Evolutionary conservation across 2,797 vertebrate genomes (phyloP).

Genomic region (Petrocephalus schoutedeni): DNA sequence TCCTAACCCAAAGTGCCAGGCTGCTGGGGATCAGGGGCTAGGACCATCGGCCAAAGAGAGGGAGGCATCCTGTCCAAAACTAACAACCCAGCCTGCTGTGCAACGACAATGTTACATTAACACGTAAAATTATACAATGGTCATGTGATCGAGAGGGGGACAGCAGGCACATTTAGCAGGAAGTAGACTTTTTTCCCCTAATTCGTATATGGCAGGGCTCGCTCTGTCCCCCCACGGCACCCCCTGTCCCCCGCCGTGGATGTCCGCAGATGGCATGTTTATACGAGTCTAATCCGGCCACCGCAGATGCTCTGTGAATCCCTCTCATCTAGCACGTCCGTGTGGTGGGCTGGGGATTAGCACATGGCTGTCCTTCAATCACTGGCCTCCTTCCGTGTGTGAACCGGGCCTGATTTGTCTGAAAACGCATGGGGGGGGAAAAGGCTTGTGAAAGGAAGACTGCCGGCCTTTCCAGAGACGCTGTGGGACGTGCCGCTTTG

Average conservation of each 20-base stretch:
- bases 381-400: neutral
- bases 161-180: neutral
- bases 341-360: neutral
- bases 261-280: constrained; percentile 13
- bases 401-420: neutral
- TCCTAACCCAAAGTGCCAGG: neutral
- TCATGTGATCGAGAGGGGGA: neutral
- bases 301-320: neutral
- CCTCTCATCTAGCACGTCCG: neutral
- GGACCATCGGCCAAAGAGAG: neutral
- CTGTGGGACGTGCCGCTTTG: neutral
- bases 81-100: neutral
- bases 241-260: neutral
- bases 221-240: neutral
- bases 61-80: neutral
- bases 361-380: neutral
- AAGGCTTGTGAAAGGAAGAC: neutral
- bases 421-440: neutral
- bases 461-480: neutral
- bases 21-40: neutral
- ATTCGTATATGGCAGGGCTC: neutral
- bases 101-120: neutral
- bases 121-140: neutral
- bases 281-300: neutral
- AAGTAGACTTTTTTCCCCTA: neutral